Evolutionary conservation across 2,888 invertebrate species (phyloP), one percentile per base, ranked within the genome.

Genomic region (Elegia similella): DNA sequence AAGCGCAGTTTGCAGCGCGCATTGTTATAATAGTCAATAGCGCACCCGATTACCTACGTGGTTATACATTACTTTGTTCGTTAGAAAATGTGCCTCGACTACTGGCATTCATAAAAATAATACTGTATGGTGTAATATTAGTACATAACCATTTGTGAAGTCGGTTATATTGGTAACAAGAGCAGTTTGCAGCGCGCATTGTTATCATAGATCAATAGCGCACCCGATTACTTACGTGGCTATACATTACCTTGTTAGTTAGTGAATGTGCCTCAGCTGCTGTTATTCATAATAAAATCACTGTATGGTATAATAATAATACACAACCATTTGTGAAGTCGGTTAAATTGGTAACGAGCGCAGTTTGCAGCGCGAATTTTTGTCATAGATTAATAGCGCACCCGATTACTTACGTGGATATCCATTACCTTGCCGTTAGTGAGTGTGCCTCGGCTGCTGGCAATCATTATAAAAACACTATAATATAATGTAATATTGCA

Each of bases 321-420:
- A n/a, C n/a, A n/a, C n/a, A n/a, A n/a, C n/a, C n/a, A n/a, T n/a
- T 23, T 23, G 5, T 23, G 2, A 23, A 5, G 5, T 23, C 23
- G n/a, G n/a, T n/a, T 3, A 2, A 23, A 23, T 23, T 3, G 5
- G 34, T 10, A 10, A 10, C 2, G 1, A 10, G 10, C 72, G 66
- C 71, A 57, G 70, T 71, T 74, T 70, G 69, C 71, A 67, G 63
- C 69, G 74, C 76, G 83, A 75, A 72, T 75, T 72, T 69, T 74
- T 75, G 77, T 81, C 83, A 84, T 87, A 86, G 86, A 87, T 86
- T 86, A 84, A 78, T 77, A 72, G 77, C 75, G 78, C 74, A 74
- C 76, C 67, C 81, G 79, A 82, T 84, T 82, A 82, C 79, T 75
- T 83, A 82, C 82, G 73, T 84, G 78, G 13, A 32, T 32, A 48